A percentile compares a stretch with the other conserved stretches of the same genome.
Conservation (phyloP, 2,113 vertebrate species). For the Mugil cephalus region DNA sequence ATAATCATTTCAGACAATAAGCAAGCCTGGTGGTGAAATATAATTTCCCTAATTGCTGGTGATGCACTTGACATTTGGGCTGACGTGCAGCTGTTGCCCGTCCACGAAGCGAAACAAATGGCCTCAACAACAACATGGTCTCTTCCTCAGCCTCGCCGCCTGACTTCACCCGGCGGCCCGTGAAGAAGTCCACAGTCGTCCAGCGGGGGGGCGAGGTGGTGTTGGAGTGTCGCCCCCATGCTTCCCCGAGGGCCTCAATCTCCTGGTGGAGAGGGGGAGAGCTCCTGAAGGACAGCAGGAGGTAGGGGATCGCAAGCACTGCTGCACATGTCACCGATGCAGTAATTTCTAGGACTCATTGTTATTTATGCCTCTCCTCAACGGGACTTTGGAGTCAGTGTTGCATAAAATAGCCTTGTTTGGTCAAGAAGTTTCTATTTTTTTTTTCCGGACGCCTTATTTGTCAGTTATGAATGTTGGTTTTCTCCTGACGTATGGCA, state of each 20-base stretch:
- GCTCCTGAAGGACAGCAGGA: conserved; percentile 81
- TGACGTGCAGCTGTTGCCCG: conserved; percentile 35
- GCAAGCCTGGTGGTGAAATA: conserved; percentile 22
- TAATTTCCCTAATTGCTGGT: conserved; percentile 49
- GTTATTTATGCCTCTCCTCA: conserved; percentile 54
- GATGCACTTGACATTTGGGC: conserved; percentile 62
- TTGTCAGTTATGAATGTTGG: neutral
- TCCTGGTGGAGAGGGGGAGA: conserved; percentile 87
- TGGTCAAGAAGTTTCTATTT: neutral
- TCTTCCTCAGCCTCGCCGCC: conserved; percentile 86
- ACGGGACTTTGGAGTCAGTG: conserved; percentile 39
- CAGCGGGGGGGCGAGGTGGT: conserved; percentile 88
- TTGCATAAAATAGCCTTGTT: conserved; percentile 23
- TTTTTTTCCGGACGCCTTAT: neutral
- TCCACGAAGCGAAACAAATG: conserved; percentile 32
- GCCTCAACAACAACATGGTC: conserved; percentile 29
- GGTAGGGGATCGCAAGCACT: conserved; percentile 78
- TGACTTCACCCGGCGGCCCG: conserved; percentile 87
- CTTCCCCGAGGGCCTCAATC: conserved; percentile 88
- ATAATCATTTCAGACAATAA: conserved; percentile 56
- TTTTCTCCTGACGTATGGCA: conserved; percentile 7
- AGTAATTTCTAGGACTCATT: conserved; percentile 41
- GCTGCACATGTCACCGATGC: conserved; percentile 31
- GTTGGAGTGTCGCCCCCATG: conserved; percentile 86
- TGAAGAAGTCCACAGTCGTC: conserved; percentile 86